Evolutionary conservation across 2,113 vertebrate genomes (phyloP), one percentile per base, ranked within the genome.

Genomic region (Hippocampus mohnikei): DNA sequence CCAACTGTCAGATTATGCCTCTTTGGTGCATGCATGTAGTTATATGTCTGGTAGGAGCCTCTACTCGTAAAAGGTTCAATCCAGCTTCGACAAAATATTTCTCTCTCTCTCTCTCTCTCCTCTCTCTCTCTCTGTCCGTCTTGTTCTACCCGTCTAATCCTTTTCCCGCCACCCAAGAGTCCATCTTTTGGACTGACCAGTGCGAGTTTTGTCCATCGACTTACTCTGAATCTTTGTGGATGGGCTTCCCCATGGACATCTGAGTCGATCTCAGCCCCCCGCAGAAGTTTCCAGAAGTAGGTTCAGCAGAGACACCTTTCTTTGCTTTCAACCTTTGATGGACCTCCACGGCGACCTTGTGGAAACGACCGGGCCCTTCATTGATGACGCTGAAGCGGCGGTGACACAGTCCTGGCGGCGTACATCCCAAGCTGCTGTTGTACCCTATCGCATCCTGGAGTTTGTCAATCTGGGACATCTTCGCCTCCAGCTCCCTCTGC

Each of bases 251-350:
- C 1, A 63, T 66, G 3, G 88, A 88, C n/a, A 58, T 33, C 20
- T 81, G 68, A 41, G 85, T 70, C 18, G 59, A 72, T 50, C 73
- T 87, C 23, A 82, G 74, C 1, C 82, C 77, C 64, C 73, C 78
- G 40, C 84, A 92, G 80, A 91, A 92, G 69, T 90, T 84, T 1
- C 89, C 82, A 0, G 93, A 92, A 1, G 92, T 93, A 56, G 93
- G 93, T 58, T 94, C 93, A 1, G 93, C 93, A 2, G 93, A 94
- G 53, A 94, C 93, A 0, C 93, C 93, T 66, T 93, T 93, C 62
- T 94, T 94, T 15, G 93, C 93, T 63, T 85, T 92, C 12, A 93
- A 85, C 44, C 93, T 80, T 21, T 89, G 90, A 53, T 93, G 93
- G 41, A 92, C 91, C 78, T 93, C 93, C 56, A 90, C 84, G 3